Evolutionary conservation across 2,113 vertebrate genomes (phyloP), one percentile per base, ranked within the genome.

Genomic region (Malurus elegans): DNA sequence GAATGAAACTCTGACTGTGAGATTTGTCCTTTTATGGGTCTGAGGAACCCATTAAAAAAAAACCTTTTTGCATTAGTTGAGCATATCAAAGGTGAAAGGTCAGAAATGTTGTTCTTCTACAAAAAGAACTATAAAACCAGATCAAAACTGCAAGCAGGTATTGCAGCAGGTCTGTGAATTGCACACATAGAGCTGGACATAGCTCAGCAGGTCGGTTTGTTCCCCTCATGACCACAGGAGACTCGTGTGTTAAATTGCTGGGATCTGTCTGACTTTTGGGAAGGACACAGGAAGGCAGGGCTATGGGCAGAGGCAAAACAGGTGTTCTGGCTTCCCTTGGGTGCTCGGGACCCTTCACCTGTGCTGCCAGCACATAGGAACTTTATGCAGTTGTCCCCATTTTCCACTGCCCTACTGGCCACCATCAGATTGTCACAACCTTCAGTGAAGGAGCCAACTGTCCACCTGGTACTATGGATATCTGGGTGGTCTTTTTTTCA

Each of bases 281-380:
- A 66, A 66, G 25, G 44, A 13, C 0, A 0, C 1, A 1, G 13
- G 40, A 89, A 69, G 62, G 31, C 48, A 93, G 53, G 67, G 7
- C 2, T 15, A 20, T 7, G 4, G 12, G 20, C n/a, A 56, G 32
- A 40, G 29, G 13, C 15, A 32, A 81, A 9, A 17, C 0, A 1
- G 20, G 15, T 47, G 28, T 73, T 56, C 50, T 32, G 69, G 12
- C 16, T 72, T 45, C 25, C 42, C 51, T 47, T 19, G 31, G 60
- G 24, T 62, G 10, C 53, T 57, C 2, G 0, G 36, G 19, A 51
- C 19, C 20, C 16, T 84, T 84, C 18, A 74, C 26, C 48, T 6
- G 0, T 64, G 51, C 40, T 78, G 56, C 32, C 38, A 67, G n/a
- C 44, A n/a, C 5, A 7, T 0, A 40, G 13, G 31, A 81, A 58